Percentiles rank a stretch among this genome's conserved stretches.
These are phyloP conservation scores for Heliconius congener DNA, from an alignment of 1,140 invertebrate genomes.

Conservation along the genomic window DNA sequence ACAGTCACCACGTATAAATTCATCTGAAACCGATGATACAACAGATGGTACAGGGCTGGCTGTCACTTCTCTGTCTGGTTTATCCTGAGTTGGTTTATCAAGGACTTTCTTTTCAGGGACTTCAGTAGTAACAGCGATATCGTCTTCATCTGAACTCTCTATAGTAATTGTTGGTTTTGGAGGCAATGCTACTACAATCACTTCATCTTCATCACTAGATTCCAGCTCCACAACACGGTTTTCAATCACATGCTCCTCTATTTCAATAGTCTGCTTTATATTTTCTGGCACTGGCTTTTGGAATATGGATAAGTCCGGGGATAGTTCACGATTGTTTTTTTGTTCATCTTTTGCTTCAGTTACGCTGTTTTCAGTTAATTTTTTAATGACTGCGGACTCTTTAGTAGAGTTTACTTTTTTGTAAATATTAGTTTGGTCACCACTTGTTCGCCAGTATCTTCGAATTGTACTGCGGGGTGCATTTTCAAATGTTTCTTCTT, in stretches of 20 bases:
- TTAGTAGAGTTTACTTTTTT: slow-evolving; percentile 58
- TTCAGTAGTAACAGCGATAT: slow-evolving; percentile 41
- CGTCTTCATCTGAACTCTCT: slow-evolving; percentile 80
- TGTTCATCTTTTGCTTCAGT: slow-evolving; percentile 38
- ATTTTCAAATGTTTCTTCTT: slow-evolving; percentile 51
- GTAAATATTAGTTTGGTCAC: slow-evolving; percentile 45
- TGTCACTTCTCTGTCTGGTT: slow-evolving; percentile 55
- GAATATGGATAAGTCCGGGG: slow-evolving; percentile 59
- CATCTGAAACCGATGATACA: slow-evolving; percentile 79
- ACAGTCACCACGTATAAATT: slow-evolving; percentile 77
- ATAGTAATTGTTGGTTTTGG: slow-evolving; percentile 75
- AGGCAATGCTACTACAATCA: slow-evolving; percentile 72
- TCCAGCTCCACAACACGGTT: slow-evolving; percentile 57
- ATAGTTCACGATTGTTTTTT: slow-evolving; percentile 34
- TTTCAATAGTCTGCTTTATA: slow-evolving; percentile 63
- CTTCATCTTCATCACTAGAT: slow-evolving; percentile 78
- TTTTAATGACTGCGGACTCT: slow-evolving; percentile 41
- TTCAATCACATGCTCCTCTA: slow-evolving; percentile 60
- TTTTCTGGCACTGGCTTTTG: slow-evolving; percentile 59
- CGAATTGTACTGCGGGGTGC: slow-evolving; percentile 57
- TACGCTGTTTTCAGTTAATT: slow-evolving; percentile 29
- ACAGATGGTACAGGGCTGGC: slow-evolving; percentile 77
- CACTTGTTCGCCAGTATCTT: slow-evolving; percentile 68
- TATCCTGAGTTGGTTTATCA: slow-evolving; percentile 43
- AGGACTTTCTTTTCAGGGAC: slow-evolving; percentile 32